These are phyloP conservation scores for Holothuria leucospilota DNA, from an alignment of 53 echinoderm and acorn worm species.

Conservation along the genomic window DNA sequence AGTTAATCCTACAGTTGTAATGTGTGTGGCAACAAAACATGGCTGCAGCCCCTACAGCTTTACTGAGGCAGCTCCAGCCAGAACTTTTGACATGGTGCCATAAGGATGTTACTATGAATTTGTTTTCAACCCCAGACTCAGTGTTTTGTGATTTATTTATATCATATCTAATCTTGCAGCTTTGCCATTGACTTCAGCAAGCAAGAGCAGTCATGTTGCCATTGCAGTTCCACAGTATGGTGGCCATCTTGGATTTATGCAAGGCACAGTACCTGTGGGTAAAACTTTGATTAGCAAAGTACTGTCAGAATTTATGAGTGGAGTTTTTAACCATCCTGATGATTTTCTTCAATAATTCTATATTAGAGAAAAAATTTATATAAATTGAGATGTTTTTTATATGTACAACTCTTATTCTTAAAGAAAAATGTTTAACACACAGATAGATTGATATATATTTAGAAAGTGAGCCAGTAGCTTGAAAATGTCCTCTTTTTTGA, in stretches of 20 bases:
- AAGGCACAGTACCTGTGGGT: slow-evolving; percentile 73
- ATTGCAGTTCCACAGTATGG: slow-evolving; percentile 80
- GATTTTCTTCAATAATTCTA: neutral
- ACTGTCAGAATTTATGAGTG: slow-evolving; percentile 82
- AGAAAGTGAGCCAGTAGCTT: too few species aligned
- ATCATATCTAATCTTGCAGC: neutral
- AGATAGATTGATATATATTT: too few species aligned
- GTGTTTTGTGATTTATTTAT: too few species aligned
- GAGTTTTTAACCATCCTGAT: slow-evolving; percentile 73
- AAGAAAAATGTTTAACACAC: too few species aligned
- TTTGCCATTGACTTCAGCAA: slow-evolving; percentile 73
- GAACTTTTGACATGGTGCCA: too few species aligned
- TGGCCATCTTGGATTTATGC: slow-evolving; percentile 95
- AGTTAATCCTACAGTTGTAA: too few species aligned
- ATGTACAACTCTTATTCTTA: neutral
- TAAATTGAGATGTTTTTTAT: neutral
- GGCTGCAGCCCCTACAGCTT: too few species aligned
- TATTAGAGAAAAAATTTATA: neutral
- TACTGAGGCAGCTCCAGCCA: too few species aligned
- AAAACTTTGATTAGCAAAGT: slow-evolving; percentile 76
- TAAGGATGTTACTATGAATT: too few species aligned
- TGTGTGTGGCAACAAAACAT: too few species aligned
- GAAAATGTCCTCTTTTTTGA: too few species aligned
- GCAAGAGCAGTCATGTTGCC: slow-evolving; percentile 70
- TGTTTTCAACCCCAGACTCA: too few species aligned